Conservation (phyloP, 2,113 vertebrate genomes). For the Sceloporus undulatus region DNA sequence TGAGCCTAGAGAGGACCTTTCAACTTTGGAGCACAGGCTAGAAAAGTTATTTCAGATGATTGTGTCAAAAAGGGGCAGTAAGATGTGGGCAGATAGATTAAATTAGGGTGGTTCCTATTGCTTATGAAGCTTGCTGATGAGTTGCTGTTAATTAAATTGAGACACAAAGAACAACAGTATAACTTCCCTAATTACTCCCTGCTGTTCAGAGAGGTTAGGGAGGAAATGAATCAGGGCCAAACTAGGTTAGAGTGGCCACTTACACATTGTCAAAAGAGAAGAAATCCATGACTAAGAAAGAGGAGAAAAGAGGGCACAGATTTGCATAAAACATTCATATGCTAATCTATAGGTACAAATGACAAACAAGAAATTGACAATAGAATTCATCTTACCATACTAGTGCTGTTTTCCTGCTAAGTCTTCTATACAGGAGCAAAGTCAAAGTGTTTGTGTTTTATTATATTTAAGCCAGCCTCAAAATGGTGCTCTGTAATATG, state of each 20-base stretch:
- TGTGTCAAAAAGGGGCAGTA: neutral
- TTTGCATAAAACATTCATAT: neutral
- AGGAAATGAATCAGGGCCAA: neutral
- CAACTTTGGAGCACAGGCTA: neutral
- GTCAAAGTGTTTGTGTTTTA: too few relatives aligned
- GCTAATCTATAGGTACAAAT: too few relatives aligned
- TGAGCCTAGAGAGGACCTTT: neutral
- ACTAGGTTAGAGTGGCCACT: neutral
- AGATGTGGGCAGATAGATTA: neutral
- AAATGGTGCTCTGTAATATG: too few relatives aligned
- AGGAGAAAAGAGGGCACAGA: neutral
- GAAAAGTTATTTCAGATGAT: neutral
- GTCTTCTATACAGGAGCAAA: too few relatives aligned
- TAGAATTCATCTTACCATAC: too few relatives aligned
- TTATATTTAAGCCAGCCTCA: too few relatives aligned
- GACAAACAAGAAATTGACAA: too few relatives aligned
- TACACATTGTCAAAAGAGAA: neutral
- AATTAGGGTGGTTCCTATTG: neutral
- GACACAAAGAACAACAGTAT: neutral
- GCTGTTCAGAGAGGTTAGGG: neutral
- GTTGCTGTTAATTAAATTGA: neutral
- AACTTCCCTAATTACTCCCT: neutral
- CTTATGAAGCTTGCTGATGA: neutral
- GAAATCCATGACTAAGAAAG: neutral
- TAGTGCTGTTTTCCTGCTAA: too few relatives aligned